These are phyloP conservation scores for Polypterus senegalus DNA, from an alignment of 2,113 vertebrate genomes.

Conservation along the genomic window DNA sequence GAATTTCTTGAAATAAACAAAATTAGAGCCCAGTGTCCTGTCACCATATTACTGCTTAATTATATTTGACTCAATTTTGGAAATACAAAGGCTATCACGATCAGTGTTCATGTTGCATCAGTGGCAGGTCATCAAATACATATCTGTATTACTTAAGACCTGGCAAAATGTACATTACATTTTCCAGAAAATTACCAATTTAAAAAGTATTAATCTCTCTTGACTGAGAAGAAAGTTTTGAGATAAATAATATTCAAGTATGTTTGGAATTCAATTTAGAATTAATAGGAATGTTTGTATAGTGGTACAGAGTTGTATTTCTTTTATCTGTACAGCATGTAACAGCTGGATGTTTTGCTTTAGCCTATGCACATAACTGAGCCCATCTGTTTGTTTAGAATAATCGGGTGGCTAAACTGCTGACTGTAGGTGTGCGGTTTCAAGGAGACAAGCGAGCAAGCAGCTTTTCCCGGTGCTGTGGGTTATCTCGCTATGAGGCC, in stretches of 20 bases:
- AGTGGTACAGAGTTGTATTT: not conserved
- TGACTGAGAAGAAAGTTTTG: too few species aligned
- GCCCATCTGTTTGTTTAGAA: conserved; percentile 49
- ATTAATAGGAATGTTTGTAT: not conserved
- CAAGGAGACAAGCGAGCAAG: conserved; percentile 52
- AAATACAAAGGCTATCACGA: too few species aligned
- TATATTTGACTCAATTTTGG: too few species aligned
- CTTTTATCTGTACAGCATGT: not conserved
- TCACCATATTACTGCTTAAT: too few species aligned
- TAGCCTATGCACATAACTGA: not conserved
- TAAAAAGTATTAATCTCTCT: too few species aligned
- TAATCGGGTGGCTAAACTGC: conserved; percentile 65
- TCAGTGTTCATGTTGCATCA: too few species aligned
- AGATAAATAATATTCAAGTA: not conserved
- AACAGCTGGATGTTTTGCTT: not conserved
- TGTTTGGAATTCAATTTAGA: not conserved
- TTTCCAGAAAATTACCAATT: too few species aligned
- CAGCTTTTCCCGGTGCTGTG: conserved; percentile 71
- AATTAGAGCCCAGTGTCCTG: too few species aligned
- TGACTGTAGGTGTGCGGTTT: conserved; percentile 67
- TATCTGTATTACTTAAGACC: too few species aligned
- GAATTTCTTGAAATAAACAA: too few species aligned
- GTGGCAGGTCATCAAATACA: too few species aligned
- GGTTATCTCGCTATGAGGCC: conserved; percentile 70
- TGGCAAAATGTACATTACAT: too few species aligned